A percentile compares a stretch with the other conserved stretches of the same genome.
These are phyloP conservation scores for Colinus virginianus DNA, from an alignment of 2,113 vertebrate genomes.

Conservation along the genomic window DNA sequence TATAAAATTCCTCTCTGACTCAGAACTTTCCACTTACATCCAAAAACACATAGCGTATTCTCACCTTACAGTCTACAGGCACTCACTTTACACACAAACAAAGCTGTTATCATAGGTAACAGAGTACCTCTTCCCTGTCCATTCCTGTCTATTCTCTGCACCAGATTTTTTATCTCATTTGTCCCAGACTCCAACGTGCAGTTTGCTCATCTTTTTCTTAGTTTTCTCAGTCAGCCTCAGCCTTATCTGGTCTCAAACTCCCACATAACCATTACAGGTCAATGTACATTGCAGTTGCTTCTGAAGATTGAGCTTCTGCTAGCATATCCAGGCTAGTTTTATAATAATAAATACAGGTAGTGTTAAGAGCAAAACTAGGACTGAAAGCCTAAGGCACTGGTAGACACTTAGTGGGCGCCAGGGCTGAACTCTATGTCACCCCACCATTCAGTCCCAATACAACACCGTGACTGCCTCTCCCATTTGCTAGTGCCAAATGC, in stretches of 20 bases:
- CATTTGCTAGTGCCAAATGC: not conserved
- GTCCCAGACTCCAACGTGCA: not conserved
- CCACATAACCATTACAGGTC: accelerated
- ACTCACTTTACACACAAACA: not conserved
- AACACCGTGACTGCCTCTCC: not conserved
- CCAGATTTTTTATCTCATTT: not conserved
- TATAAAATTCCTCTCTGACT: not conserved
- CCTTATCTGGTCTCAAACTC: not conserved
- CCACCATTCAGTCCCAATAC: not conserved
- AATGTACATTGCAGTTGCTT: not conserved
- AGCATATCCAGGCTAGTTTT: not conserved
- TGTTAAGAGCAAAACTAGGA: not conserved
- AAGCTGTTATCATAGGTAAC: not conserved
- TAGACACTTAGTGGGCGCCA: not conserved
- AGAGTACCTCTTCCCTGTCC: not conserved
- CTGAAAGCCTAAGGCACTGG: not conserved
- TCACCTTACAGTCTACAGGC: not conserved
- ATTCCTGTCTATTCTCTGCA: not conserved
- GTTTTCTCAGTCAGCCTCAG: not conserved
- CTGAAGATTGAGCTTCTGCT: not conserved
- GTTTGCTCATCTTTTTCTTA: not conserved
- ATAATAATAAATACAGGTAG: not conserved
- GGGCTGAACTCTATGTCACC: not conserved
- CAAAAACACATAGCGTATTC: not conserved
- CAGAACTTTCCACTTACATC: not conserved